Evolutionary conservation across 2,113 vertebrate genomes (phyloP), one percentile per base, ranked within the genome.

Genomic region (Pseudorasbora parva): DNA sequence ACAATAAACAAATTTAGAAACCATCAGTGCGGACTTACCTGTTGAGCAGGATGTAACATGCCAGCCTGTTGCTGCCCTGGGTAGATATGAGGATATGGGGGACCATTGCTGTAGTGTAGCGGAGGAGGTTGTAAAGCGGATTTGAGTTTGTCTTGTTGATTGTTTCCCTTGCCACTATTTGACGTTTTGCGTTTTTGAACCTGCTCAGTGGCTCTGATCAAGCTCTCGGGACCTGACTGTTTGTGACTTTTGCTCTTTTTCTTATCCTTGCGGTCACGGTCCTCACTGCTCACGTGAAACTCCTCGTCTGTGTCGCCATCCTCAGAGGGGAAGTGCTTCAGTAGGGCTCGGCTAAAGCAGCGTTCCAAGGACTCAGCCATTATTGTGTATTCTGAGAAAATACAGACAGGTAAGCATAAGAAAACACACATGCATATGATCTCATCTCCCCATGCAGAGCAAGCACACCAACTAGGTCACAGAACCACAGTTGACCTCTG

Each of bases 291-390:
- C 85, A 98, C 90, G 91, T 97, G 96, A 85, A 97, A 97, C 77
- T 99, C 98, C 62, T 99, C 98, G n/a, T 99, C 98, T 0, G 98
- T 98, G 90, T 99, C 98, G 1, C 95, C 96, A 4, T 99, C 97
- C 90, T 99, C 98, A 0, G 96, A 95, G 45, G 98, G 98, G 82
- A 98, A 97, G 89, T 99, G 98, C 91, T 99, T 99, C 54, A 95
- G 91, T 90, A 99, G 93, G 0, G 98, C 97, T 72, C 97, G 95
- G 91, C 94, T 96, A 86, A 99, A 99, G 90, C 97, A 99, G 25
- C 96, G 94, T 74, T 99, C 97, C 56, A 99, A 91, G 81, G 97
- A 98, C 88, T 97, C 97, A 0, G 98, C 96, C 98, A 99, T 99
- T 92, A 95, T 94, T 6, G 96, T 98, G 88, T 99, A 99, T 37